These are phyloP conservation scores for Magallana nippona DNA, from an alignment of 2,888 invertebrate species.

Conservation along the genomic window DNA sequence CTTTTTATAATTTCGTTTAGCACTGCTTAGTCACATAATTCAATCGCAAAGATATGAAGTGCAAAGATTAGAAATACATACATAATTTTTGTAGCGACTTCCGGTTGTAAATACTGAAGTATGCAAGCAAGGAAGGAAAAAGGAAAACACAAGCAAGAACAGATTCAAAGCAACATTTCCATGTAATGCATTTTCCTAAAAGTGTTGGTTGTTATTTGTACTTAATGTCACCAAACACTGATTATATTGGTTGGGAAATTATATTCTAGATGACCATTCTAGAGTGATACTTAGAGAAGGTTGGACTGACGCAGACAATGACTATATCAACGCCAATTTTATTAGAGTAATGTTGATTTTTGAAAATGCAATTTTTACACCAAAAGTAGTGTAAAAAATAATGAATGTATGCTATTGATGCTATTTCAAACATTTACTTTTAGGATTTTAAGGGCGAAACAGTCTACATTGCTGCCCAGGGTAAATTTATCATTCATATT, in stretches of 20 bases:
- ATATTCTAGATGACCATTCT: conserved; percentile 5
- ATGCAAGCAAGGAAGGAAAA: neutral
- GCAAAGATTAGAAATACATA: no score
- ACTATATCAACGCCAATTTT: conserved; percentile 11
- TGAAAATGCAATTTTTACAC: neutral
- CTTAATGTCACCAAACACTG: no score
- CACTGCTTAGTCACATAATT: no score
- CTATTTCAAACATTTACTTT: neutral
- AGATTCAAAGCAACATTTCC: neutral
- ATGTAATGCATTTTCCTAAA: neutral
- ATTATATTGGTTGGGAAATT: no score
- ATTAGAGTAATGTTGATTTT: neutral
- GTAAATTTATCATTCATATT: neutral
- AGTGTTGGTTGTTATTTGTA: neutral
- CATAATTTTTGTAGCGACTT: neutral
- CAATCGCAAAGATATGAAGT: neutral
- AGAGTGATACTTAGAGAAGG: neutral
- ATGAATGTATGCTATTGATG: no score
- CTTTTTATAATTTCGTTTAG: no score
- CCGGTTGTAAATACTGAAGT: neutral
- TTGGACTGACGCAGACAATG: neutral
- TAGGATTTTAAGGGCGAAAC: neutral
- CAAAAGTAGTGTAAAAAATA: neutral
- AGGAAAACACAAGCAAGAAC: neutral
- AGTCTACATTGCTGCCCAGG: neutral